phyloP scores from a whole-genome alignment of 2,888 invertebrate genomes.

The Drosophila diplacantha region DNA sequence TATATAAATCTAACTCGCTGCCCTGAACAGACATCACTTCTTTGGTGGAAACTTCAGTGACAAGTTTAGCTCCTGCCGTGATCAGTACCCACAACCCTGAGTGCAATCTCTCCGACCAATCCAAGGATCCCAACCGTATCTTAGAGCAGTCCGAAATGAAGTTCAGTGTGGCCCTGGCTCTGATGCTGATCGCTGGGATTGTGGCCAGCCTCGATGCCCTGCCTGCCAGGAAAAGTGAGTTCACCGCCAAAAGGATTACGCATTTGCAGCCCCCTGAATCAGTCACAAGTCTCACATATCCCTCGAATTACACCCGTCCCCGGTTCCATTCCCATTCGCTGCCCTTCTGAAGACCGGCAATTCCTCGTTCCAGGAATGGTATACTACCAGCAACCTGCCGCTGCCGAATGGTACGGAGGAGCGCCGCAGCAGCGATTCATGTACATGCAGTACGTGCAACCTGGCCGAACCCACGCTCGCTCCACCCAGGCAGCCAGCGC shows the following conservation, averaged over 20 bases:
- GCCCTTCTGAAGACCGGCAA: conserved; percentile 58
- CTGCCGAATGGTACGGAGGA: conserved; percentile 69
- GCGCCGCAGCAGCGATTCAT: conserved; percentile 70
- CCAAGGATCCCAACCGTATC: conserved; percentile 37
- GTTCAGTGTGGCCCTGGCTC: conserved; percentile 65
- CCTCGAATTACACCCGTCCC: conserved; percentile 13
- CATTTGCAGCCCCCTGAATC: conserved; percentile 4
- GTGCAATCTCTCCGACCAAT: conserved; percentile 13
- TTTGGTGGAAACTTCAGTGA: conserved; percentile 78
- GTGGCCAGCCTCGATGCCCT: conserved; percentile 69
- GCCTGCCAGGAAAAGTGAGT: conserved; percentile 75
- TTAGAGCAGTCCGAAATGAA: conserved; percentile 60
- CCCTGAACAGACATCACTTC: conserved; percentile 76
- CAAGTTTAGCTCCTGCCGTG: conserved; percentile 78
- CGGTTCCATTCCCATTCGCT: conserved; percentile 1
- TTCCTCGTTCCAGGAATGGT: conserved; percentile 70
- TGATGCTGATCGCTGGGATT: conserved; percentile 68
- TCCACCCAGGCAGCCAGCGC: conserved; percentile 75
- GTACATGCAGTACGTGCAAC: conserved; percentile 77
- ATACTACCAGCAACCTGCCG: conserved; percentile 74
- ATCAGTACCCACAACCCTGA: conserved; percentile 57
- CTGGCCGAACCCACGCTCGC: conserved; percentile 71
- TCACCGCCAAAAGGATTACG: conserved; percentile 13
- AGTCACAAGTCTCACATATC: conserved; percentile 1
- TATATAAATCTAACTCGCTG: conserved; percentile 78